A percentile compares a stretch with the other conserved stretches of the same genome.
Evolutionary conservation across 2,113 vertebrate genomes (phyloP).

Genomic region (Gorilla gorilla): DNA sequence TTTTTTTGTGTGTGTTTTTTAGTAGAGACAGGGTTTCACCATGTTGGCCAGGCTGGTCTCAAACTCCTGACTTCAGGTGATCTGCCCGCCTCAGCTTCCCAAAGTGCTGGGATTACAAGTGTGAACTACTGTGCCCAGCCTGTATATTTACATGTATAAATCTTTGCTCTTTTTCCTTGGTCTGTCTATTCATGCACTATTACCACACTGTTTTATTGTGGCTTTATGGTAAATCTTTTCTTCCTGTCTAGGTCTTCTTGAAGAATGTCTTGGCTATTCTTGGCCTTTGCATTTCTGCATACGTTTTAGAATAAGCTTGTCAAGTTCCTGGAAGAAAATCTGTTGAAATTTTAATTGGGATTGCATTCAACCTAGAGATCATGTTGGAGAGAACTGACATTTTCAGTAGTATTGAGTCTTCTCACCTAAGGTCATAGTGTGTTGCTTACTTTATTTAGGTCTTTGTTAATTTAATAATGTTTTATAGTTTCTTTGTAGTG

Average conservation of each 20-base stretch:
- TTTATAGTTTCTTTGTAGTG: background rate
- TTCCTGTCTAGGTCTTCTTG: background rate
- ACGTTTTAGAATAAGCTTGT: background rate
- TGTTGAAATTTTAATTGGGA: constrained; percentile 1
- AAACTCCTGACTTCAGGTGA: too few relatives aligned
- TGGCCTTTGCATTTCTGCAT: background rate
- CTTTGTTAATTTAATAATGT: background rate
- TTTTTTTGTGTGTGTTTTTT: too few relatives aligned
- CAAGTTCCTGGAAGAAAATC: background rate
- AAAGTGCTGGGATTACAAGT: too few relatives aligned
- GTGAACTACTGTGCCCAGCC: too few relatives aligned
- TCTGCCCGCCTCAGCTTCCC: too few relatives aligned
- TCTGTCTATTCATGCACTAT: background rate
- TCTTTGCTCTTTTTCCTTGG: background rate
- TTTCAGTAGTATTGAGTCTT: background rate
- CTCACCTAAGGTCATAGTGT: background rate
- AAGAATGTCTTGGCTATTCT: background rate
- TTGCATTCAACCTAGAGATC: background rate
- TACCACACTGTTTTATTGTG: background rate
- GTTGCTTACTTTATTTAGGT: background rate
- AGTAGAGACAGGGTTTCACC: too few relatives aligned
- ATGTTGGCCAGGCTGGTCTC: too few relatives aligned
- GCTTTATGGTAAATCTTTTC: background rate
- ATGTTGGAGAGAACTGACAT: background rate
- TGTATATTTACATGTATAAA: background rate